Evolutionary conservation across 2,888 invertebrate genomes (phyloP).

Genomic region (Heterodera filipjevi): DNA sequence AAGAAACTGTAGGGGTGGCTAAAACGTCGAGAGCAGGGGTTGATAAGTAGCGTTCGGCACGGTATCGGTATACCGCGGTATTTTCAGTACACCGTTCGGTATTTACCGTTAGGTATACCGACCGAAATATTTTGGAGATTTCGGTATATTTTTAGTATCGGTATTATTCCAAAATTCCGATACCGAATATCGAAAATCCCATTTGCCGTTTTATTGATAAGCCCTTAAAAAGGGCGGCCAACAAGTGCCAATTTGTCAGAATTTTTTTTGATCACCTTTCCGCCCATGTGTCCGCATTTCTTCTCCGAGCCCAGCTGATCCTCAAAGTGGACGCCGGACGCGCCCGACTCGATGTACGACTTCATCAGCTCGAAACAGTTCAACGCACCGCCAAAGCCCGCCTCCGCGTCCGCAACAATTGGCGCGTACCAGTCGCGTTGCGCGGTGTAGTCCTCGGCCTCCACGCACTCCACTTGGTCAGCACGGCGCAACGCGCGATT

Average conservation of each 20-base stretch:
- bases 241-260: background rate
- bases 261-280: conserved; percentile 39
- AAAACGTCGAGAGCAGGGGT: no score
- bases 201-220: background rate
- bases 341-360: conserved; percentile 65
- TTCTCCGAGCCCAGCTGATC: conserved; percentile 67
- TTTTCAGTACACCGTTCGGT: no score
- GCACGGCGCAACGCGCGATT: conserved; percentile 65
- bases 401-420: conserved; percentile 67
- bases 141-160: no score
- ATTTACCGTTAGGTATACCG: no score
- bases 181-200: no score
- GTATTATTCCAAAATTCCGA: no score
- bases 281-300: conserved; percentile 67
- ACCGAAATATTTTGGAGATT: no score
- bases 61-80: no score
- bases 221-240: background rate
- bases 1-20: no score
- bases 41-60: no score
- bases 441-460: conserved; percentile 62
- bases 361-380: conserved; percentile 67
- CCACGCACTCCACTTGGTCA: conserved; percentile 51
- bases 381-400: conserved; percentile 66
- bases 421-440: conserved; percentile 65
- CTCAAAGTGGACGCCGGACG: conserved; percentile 66